A percentile compares a stretch with the other conserved stretches of the same genome.
These are phyloP conservation scores for Rhipidura dahli DNA, from an alignment of 2,113 vertebrate genomes.

Conservation along the genomic window DNA sequence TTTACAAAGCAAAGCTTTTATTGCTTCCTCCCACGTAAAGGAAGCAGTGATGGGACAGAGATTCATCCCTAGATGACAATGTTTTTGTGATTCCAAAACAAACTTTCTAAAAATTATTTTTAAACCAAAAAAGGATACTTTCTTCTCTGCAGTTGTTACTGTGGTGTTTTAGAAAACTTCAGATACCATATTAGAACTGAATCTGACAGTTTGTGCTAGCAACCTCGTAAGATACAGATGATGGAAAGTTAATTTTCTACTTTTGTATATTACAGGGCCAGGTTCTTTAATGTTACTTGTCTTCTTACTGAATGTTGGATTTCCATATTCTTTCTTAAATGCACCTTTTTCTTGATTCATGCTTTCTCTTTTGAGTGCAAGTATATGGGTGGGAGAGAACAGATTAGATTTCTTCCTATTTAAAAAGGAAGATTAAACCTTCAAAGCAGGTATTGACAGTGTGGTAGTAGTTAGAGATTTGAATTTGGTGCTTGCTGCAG, in stretches of 20 bases:
- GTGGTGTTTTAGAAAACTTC: not conserved
- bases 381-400: not conserved
- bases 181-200: not conserved
- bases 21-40: slow-evolving; percentile 39
- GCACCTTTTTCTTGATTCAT: not conserved
- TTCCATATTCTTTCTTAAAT: not conserved
- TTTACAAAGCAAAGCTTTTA: slow-evolving; percentile 49
- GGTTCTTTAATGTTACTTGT: not conserved
- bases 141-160: not conserved
- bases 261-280: not conserved
- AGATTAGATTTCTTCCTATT: not conserved
- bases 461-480: not conserved
- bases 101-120: slow-evolving; percentile 26
- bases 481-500: not conserved
- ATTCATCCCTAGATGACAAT: slow-evolving; percentile 54
- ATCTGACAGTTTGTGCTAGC: not conserved
- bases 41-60: slow-evolving; percentile 43
- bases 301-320: not conserved
- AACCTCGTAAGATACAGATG: not conserved
- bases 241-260: not conserved
- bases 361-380: not conserved
- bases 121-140: not conserved
- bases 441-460: not conserved
- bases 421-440: not conserved
- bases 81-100: slow-evolving; percentile 25